Base-by-base conservation (phyloP, 64 coral and sea anemone species). In the Montipora capricornis region DNA sequence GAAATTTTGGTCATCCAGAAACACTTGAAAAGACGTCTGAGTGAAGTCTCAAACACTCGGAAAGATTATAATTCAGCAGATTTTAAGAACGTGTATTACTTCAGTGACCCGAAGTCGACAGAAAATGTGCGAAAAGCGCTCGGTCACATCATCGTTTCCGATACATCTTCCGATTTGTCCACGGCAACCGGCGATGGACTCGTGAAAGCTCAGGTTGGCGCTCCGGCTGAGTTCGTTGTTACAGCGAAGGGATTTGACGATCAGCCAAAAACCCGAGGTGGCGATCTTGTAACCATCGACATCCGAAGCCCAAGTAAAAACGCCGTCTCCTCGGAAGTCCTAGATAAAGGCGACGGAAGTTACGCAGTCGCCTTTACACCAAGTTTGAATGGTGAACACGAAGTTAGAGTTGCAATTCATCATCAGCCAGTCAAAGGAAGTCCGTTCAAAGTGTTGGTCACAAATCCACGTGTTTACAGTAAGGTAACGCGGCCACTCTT, bases 1-100 rank as follows among this genome's bases (percentile, higher is more conserved):
- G 96, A 97, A 73, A 95, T 95, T 44, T 87, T 97, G 14, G 96
- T 97, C 4, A 97, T 97, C 50, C 96, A 97, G 92, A 97, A 97
- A 49, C 96, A 97, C 62, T 80, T 97, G 5, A 97, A 97, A 84
- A 89, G 96, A 44, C 78, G 87, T 13, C 60, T 97, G 60, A 88
- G 83, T 26, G 96, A 97, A 53, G 59, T 97, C 57, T 83, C 81
- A 49, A 94, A 95, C 77, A 97, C 68, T 53, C 83, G 80, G 68
- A 74, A 78, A 17, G 89, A 94, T 1, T 92, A 87, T 57, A 97
- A 60, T 37, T 19, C 89, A 17, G 67, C 78, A n/a, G 83, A 70
- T 68, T 85, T 80, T 14, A 84, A 83, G 29, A 95, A 87, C 58
- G 79, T 94, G 47, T 88, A 88, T 49, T 97, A 92, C 66, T 92